Base-by-base conservation (phyloP, 1,140 invertebrate species). In the Chymomyza costata region DNA sequence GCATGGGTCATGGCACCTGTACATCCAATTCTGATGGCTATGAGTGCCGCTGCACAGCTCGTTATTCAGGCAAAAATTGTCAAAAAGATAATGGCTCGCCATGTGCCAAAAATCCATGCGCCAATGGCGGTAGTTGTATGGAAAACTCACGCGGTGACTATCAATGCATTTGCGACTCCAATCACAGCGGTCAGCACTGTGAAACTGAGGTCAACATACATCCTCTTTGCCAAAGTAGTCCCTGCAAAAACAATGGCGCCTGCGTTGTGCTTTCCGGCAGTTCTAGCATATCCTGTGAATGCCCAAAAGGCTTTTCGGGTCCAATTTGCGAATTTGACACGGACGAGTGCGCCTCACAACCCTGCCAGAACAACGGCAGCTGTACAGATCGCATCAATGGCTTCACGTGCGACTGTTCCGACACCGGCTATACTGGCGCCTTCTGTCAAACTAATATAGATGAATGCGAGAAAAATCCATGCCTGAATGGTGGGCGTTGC, bases 381-480 rank as follows among this genome's bases (percentile, higher is more conserved):
- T 97, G 96, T 86, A 87, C 90, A 11, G 93, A 96, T 85, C 89
- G 89, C 8, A 86, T 91, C 41, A 92, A 93, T 84, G 93, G 92
- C 66, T 97, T 92, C 83, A 92, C 89, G 1, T 97, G 95, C 84
- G 88, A 89, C 69, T 94, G 93, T 85, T 86, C 87, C 13, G 88
- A 88, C 51, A 93, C 92, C 3, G 92, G 93, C 8, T 98, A 94
- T 85, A 88, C 88, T 45, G 95, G 95, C 10, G 71, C 85, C 7
- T 88, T 92, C 34, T 97, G 95, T 86, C 93, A 96, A 80, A 86
- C 88, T 1, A 93, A 97, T 83, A 92, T 96, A 48, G 91, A 97
- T 86, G 95, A 97, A 85, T 97, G 95, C 86, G 86, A 88, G 40
- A 78, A 87, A 18, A 90, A 88, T 64, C 91, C 94, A 0, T 97